A percentile compares a stretch with the other conserved stretches of the same genome.
phyloP scores from a whole-genome alignment of 2,113 vertebrate species.

The Genyomyrus donnyi region DNA sequence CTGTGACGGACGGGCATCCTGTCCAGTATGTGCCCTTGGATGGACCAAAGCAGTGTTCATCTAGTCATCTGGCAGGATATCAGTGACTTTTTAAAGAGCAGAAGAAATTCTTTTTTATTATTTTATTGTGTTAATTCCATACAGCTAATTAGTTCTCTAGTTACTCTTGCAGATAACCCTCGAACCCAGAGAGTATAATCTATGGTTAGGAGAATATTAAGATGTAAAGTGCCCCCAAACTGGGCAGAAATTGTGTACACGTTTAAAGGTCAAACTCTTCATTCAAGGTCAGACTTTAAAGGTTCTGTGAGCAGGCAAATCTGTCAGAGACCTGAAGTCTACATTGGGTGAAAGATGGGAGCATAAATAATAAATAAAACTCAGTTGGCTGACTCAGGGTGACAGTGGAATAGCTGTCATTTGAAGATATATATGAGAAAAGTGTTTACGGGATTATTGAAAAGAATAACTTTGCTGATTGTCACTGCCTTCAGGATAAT shows the following conservation, averaged over 20 bases:
- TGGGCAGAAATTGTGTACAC: not conserved
- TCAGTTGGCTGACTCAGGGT: not conserved
- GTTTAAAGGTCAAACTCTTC: not conserved
- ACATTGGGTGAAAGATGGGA: not conserved
- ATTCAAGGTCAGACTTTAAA: not conserved
- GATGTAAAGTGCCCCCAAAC: not conserved
- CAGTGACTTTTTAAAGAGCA: not conserved
- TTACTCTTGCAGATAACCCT: not conserved
- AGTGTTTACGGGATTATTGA: not conserved
- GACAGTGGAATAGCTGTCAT: not conserved
- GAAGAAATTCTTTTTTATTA: not conserved
- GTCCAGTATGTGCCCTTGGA: too few relatives aligned
- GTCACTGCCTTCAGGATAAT: not conserved
- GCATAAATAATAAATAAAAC: not conserved
- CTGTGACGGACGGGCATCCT: not conserved
- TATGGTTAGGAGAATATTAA: not conserved
- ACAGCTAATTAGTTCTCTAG: not conserved
- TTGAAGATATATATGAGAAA: not conserved
- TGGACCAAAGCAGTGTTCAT: not conserved
- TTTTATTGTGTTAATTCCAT: not conserved
- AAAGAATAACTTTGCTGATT: not conserved
- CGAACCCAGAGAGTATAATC: not conserved
- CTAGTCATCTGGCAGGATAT: not conserved
- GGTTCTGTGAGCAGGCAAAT: not conserved
- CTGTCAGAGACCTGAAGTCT: not conserved